These are phyloP conservation scores for Bryconaethiops microstoma DNA, from an alignment of 2,797 vertebrate genomes.

Conservation along the genomic window DNA sequence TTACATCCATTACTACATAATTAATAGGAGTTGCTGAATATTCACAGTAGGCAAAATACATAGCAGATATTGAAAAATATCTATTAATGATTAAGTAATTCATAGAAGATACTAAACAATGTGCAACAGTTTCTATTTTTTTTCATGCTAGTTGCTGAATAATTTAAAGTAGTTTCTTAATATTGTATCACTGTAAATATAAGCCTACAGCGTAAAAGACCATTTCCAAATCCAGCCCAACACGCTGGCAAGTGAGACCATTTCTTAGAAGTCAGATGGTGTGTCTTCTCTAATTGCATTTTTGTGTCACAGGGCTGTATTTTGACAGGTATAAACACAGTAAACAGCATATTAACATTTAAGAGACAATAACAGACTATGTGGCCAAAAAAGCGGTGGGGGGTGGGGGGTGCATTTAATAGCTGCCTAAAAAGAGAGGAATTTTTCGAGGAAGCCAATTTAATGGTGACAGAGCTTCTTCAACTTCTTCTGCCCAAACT, in stretches of 20 bases:
- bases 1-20: too few relatives aligned
- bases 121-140: too few relatives aligned
- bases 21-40: too few relatives aligned
- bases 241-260: not conserved
- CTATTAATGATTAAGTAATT: too few relatives aligned
- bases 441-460: constrained; percentile 64
- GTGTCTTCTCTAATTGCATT: not conserved
- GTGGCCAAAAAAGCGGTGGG: not conserved
- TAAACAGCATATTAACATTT: constrained; percentile 35
- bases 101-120: too few relatives aligned
- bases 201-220: not conserved
- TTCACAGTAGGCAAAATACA: too few relatives aligned
- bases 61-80: too few relatives aligned
- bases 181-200: too few relatives aligned
- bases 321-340: constrained; percentile 35
- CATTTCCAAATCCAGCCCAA: not conserved
- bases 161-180: too few relatives aligned
- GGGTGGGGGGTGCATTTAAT: not conserved
- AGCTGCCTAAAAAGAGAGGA: constrained; percentile 16
- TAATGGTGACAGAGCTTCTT: constrained; percentile 65
- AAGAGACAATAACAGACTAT: not conserved
- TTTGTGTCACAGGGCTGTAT: not conserved
- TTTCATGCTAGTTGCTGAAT: too few relatives aligned
- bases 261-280: not conserved
- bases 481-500: constrained; percentile 42